A percentile compares a stretch with the other conserved stretches of the same genome.
These are phyloP conservation scores for Leptopilina drosophilae DNA, from an alignment of 2,888 invertebrate species.

Conservation along the genomic window DNA sequence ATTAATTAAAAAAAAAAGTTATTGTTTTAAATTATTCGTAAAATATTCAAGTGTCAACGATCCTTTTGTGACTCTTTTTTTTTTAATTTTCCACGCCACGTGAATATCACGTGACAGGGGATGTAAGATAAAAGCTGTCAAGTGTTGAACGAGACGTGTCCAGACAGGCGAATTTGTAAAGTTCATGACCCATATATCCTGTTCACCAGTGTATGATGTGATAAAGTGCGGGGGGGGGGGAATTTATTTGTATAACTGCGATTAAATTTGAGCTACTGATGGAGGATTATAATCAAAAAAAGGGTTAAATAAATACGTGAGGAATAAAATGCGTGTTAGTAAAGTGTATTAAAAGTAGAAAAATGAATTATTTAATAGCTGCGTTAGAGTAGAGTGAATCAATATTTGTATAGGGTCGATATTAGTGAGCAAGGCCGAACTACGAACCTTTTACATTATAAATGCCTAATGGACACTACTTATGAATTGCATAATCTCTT, in stretches of 20 bases:
- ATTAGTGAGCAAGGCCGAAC: conserved; percentile 69
- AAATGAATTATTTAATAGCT: conserved; percentile 46
- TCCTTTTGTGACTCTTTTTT: too few species aligned
- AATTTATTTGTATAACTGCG: too few species aligned
- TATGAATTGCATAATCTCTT: conserved; percentile 52
- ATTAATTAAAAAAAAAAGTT: too few species aligned
- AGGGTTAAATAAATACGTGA: neutral
- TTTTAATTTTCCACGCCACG: neutral
- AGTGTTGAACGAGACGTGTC: neutral
- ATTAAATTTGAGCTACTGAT: too few species aligned
- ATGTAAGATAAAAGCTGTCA: neutral
- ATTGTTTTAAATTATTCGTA: too few species aligned
- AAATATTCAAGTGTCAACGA: too few species aligned
- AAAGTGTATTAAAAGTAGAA: neutral
- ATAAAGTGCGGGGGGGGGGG: too few species aligned
- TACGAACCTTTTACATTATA: conserved; percentile 73
- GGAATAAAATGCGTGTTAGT: neutral
- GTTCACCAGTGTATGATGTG: neutral
- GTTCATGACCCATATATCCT: neutral
- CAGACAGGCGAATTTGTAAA: neutral
- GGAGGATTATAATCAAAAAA: too few species aligned
- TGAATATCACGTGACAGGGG: conserved; percentile 13
- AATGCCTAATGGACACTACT: conserved; percentile 61
- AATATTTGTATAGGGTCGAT: conserved; percentile 69
- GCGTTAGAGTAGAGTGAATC: conserved; percentile 60